These are phyloP conservation scores for Sardina pilchardus DNA, from an alignment of 2,113 vertebrate species.

Conservation along the genomic window DNA sequence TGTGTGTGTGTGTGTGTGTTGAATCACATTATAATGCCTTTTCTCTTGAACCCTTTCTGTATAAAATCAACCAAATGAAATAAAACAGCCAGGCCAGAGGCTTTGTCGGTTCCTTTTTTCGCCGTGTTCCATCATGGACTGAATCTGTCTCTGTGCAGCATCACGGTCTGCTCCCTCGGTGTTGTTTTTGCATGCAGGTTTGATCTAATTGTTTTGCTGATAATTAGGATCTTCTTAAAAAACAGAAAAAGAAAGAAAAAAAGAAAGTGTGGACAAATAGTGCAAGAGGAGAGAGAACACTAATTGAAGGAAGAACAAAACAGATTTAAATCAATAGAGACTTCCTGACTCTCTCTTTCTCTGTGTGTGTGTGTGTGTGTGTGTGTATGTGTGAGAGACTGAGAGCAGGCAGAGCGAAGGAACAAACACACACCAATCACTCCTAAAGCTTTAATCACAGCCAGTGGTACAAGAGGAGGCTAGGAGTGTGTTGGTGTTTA, in stretches of 20 bases:
- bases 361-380: not conserved
- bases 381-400: not conserved
- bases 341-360: not conserved
- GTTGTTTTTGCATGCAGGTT: conserved; percentile 16
- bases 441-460: conserved; percentile 32
- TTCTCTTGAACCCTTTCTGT: conserved; percentile 27
- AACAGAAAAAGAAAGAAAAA: not conserved
- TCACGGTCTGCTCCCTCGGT: not conserved
- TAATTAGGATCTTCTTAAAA: conserved; percentile 31
- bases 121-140: not conserved
- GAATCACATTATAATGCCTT: conserved; percentile 36
- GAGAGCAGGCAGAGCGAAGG: not conserved
- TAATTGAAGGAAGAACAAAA: conserved; percentile 43
- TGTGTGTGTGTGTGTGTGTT: conserved; percentile 13
- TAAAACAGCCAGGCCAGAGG: conserved; percentile 13
- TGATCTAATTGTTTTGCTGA: conserved; percentile 35
- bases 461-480: conserved; percentile 18
- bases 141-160: not conserved
- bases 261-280: conserved; percentile 24
- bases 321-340: conserved; percentile 40
- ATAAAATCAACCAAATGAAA: conserved; percentile 27
- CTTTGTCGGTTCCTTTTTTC: conserved; percentile 14
- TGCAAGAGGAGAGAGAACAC: conserved; percentile 33
- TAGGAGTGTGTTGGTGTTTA: conserved; percentile 30
- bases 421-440: conserved; percentile 27